Conservation (phyloP, 2,113 vertebrate species). For the Elachura formosa region DNA sequence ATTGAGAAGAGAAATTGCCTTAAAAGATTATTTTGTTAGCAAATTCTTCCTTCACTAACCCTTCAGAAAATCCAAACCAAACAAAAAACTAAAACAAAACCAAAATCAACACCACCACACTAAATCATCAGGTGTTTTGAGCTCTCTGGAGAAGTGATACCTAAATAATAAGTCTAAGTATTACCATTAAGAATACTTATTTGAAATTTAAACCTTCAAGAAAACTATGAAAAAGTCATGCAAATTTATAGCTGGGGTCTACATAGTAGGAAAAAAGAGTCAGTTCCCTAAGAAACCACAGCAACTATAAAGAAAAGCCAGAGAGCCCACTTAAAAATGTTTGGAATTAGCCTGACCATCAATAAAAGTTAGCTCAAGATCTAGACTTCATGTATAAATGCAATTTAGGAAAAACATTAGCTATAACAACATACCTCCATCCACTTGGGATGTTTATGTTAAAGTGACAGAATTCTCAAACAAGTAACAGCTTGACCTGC, state of each 20-base stretch:
- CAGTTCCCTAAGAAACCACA: neutral
- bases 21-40: neutral
- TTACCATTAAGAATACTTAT: neutral
- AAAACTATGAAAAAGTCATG: neutral
- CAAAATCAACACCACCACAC: neutral
- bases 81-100: neutral
- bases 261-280: neutral
- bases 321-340: neutral
- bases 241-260: neutral
- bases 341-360: neutral
- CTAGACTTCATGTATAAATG: neutral
- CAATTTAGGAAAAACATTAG: neutral
- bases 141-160: neutral
- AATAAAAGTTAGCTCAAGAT: neutral
- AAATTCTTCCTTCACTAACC: neutral
- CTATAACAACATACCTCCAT: neutral
- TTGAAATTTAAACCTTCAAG: neutral
- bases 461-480: neutral
- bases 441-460: neutral
- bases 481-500: neutral
- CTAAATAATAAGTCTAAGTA: neutral
- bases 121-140: neutral
- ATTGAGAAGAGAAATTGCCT: neutral
- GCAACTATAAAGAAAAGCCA: neutral
- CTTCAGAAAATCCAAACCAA: neutral